Conservation (phyloP, 2,797 vertebrate genomes). For the Holocentrus rufus region DNA sequence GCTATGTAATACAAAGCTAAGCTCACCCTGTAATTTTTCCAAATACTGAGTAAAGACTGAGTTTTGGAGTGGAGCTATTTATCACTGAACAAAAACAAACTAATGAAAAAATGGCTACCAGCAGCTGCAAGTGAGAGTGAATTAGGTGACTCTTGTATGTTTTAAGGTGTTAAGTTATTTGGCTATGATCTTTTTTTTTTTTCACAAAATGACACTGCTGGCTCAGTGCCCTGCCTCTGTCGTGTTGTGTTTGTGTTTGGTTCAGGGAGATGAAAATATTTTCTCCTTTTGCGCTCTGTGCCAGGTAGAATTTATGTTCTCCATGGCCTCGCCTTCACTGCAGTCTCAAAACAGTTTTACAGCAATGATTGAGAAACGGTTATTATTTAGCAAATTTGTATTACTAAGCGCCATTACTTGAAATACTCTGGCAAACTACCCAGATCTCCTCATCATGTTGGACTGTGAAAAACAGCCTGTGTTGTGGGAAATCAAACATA, state of each 20-base stretch:
- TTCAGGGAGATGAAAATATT: constrained; percentile 54
- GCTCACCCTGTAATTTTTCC: constrained; percentile 24
- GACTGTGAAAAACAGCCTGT: background rate
- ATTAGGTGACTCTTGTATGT: constrained; percentile 68
- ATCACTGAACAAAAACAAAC: constrained; percentile 70
- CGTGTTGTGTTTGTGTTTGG: constrained; percentile 39
- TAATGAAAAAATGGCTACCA: constrained; percentile 50
- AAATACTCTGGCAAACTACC: constrained; percentile 18
- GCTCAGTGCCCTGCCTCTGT: constrained; percentile 40
- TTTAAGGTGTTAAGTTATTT: constrained; percentile 73
- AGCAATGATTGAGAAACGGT: constrained; percentile 5
- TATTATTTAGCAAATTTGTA: background rate
- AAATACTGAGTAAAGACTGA: background rate
- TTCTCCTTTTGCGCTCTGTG: constrained; percentile 45
- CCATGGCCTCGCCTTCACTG: constrained; percentile 28
- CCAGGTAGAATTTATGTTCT: constrained; percentile 53
- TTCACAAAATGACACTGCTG: constrained; percentile 49
- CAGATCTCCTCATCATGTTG: no score
- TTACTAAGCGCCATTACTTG: no score
- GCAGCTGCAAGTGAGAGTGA: constrained; percentile 48
- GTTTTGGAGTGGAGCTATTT: constrained; percentile 51
- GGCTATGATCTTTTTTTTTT: constrained; percentile 71
- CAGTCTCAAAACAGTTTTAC: constrained; percentile 44
- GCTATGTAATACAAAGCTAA: constrained; percentile 40
- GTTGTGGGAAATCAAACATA: background rate